Base-by-base conservation (phyloP, 1,140 invertebrate genomes). In the Prorops nasuta region DNA sequence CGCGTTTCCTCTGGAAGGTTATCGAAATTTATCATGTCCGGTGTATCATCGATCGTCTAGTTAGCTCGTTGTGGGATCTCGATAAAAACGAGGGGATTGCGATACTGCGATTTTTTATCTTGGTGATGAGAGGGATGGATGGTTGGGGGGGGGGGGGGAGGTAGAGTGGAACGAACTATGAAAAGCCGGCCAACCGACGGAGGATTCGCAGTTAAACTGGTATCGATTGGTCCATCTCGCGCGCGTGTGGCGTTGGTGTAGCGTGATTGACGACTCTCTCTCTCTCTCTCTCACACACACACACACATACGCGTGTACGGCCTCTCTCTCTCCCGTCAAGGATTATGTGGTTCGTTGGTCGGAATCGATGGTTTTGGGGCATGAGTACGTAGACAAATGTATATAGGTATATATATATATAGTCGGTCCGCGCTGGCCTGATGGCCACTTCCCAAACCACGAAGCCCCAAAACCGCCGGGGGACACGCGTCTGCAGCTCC, bases 261-360 rank as follows among this genome's bases (percentile, higher is more conserved):
- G 6, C 49, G 57, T 61, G 56, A 61, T 61, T 61, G 58, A 61
- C 58, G 58, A 56, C 57, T 37, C 41, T 35, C 15, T 35, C 34
- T 28, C 12, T n/a, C n/a, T n/a, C n/a, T n/a, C n/a, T n/a, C n/a
- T n/a, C n/a, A n/a, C n/a, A n/a, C n/a, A n/a, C n/a, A n/a, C n/a
- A n/a, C n/a, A n/a, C n/a, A n/a, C n/a, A n/a, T n/a, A n/a, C n/a
- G n/a, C n/a, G n/a, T n/a, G n/a, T n/a, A n/a, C n/a, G n/a, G n/a
- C 24, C 12, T 28, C 12, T 28, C 24, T 28, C 12, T 56, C 56
- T 59, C 58, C 54, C 57, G 57, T 56, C 53, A 56, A 56, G 57
- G 57, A 61, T 59, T 60, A 61, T 43, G 53, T 53, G 57, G 56
- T 61, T 60, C 58, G 58, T 61, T 61, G 58, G 43, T 61, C 37